Evolutionary conservation across 2,888 invertebrate species (phyloP), one percentile per base, ranked within the genome.

Genomic region (Pyrochroa serraticornis): DNA sequence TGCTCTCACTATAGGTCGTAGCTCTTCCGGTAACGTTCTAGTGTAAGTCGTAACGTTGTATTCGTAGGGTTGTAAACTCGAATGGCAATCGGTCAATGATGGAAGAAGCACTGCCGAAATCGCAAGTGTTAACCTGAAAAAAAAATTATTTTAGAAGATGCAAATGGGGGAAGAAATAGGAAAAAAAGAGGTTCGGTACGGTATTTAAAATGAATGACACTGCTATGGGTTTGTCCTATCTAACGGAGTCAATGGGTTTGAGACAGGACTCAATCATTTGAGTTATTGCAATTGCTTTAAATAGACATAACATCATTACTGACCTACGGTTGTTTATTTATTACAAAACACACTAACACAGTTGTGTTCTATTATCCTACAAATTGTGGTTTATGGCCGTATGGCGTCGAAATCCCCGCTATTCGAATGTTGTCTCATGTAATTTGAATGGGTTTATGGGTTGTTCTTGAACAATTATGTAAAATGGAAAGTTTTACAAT

Each of bases 11-110:
- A 70, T 72, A 0, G 69, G 65, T 50, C 72, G 70, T 1, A 80
- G 62, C 42, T 79, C 79, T 13, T 69, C 65, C 7, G 80, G 79
- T 50, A 79, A 55, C 30, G 71, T 67, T 50, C 71, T 66, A 2
- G 75, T 75, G 65, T 80, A 80, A n/a, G 68, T 60, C 3, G 72
- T 72, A 45, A 79, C 71, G 64, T 75, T 75, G 65, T 69, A 71
- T 9, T 65, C 61, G 49, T 59, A 61, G 6, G 44, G 45, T 33
- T 44, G 33, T 30, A 33, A n/a, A 8, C 22, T 32, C 33, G 36
- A 12, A n/a, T 43, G 51, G 13, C 53, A 43, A 37, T 13, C 9
- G 10, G 30, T 33, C 14, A 39, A 46, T 6, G 39, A 6, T n/a
- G 51, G 46, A 22, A 57, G 42, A 7, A 52, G 44, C n/a, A 38